A percentile compares a stretch with the other conserved stretches of the same genome.
Conservation (phyloP, 2,888 invertebrate genomes). For the Lepas anatifera region DNA sequence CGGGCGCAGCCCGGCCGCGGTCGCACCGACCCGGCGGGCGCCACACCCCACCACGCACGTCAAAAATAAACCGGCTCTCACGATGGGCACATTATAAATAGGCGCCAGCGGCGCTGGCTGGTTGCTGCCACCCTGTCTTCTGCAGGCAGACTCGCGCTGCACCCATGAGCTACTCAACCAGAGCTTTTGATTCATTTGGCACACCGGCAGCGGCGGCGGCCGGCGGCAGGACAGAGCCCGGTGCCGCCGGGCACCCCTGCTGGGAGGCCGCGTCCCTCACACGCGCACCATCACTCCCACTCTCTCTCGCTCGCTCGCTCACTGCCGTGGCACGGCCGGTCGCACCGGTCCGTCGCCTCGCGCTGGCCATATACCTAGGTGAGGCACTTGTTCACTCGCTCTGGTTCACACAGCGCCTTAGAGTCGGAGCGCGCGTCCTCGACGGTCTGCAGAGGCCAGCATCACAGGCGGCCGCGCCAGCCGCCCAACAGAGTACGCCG, state of each 20-base stretch:
- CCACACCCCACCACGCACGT: neutral
- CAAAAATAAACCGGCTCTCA: neutral
- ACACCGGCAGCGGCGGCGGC: neutral
- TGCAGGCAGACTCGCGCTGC: neutral
- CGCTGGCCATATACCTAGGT: neutral
- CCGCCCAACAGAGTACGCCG: neutral
- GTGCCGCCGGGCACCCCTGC: too few species aligned
- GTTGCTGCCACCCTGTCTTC: neutral
- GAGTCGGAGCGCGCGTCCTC: neutral
- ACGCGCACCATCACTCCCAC: neutral
- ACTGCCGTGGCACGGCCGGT: neutral
- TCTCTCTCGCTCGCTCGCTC: neutral
- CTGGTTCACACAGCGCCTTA: neutral
- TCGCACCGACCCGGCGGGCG: neutral
- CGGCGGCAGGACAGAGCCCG: too few species aligned
- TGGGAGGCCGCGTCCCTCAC: too few species aligned
- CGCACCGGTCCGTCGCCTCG: neutral
- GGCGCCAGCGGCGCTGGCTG: neutral
- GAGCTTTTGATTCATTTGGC: conserved; percentile 8
- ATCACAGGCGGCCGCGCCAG: neutral
- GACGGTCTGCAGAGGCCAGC: neutral
- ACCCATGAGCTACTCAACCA: neutral
- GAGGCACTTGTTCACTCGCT: conserved; percentile 2
- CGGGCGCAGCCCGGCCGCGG: neutral
- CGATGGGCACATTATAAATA: neutral